Evolutionary conservation across 53 echinoderm and acorn worm species (phyloP), one percentile per base, ranked within the genome.

Genomic region (Temnopleurus reevesii): DNA sequence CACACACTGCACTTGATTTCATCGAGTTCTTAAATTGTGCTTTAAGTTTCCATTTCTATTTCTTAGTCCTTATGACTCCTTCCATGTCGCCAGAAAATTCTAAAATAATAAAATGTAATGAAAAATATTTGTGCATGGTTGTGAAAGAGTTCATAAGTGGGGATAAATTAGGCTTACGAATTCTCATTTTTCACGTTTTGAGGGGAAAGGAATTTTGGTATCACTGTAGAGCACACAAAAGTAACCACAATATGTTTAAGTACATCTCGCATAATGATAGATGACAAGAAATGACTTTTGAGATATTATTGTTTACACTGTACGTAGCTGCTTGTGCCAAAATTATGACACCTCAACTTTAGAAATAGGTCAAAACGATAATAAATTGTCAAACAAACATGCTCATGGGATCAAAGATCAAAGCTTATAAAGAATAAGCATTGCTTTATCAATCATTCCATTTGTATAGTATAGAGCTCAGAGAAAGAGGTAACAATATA

Each of bases 401-500:
- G 49, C 49, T 47, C 46, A 15, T 18, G 79, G 79, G 79, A 47
- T 79, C 28, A 47, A 15, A 49, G 79, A 79, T 79, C 79, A 79
- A 13, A 38, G 28, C 17, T 0, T 5, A 79, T 24, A 30, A 79
- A 49, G 36, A 71, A 36, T 36, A 71, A 19, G 2, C 38, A n/a
- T 43, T 71, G 71, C 71, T 38, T n/a, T n/a, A 71, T 71, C 41
- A 21, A 71, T 71, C 71, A 19, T 71, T 21, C 71, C 71, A 19
- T 36, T 36, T 7, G 23, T 71, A 38, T 21, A 23, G 36, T 71
- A n/a, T n/a, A n/a, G n/a, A n/a, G n/a, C n/a, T 71, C 71, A 43
- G 43, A 71, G n/a, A n/a, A n/a, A n/a, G n/a, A n/a, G n/a, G n/a
- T n/a, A n/a, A n/a, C n/a, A n/a, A n/a, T n/a, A n/a, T n/a, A n/a